Evolutionary conservation across 2,888 invertebrate genomes (phyloP).

Genomic region (Nephrotoma flavescens): DNA sequence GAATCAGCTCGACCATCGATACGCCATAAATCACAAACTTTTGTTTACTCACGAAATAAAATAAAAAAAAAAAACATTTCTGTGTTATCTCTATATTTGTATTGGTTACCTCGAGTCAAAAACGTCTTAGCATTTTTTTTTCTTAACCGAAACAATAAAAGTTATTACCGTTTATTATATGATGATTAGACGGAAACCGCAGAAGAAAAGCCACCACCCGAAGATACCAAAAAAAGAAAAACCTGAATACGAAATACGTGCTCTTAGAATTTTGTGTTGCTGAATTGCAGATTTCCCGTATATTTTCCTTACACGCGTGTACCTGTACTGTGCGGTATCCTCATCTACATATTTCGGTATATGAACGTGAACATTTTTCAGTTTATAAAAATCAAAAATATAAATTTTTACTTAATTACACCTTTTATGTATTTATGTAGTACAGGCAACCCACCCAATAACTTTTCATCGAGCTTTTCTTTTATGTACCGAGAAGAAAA

Average conservation of each 20-base stretch:
- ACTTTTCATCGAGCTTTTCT: background rate
- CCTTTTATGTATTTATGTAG: background rate
- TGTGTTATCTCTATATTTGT: background rate
- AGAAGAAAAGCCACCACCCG: background rate
- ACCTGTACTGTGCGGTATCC: background rate
- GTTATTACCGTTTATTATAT: background rate
- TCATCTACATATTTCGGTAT: background rate
- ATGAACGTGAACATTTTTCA: background rate
- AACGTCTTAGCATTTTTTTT: background rate
- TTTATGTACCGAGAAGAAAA: background rate
- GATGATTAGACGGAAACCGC: background rate
- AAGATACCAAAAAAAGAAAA: background rate
- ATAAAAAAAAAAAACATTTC: background rate
- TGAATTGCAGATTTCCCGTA: background rate
- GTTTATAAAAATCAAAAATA: background rate
- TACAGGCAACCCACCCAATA: background rate
- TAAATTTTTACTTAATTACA: background rate
- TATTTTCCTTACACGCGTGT: too few relatives aligned
- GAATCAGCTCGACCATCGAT: background rate
- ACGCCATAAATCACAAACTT: background rate
- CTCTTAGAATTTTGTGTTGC: background rate
- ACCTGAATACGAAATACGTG: background rate
- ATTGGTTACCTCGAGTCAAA: background rate
- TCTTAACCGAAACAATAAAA: background rate
- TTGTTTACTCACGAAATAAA: background rate